phyloP scores from a whole-genome alignment of 2,797 vertebrate species.

The Poeciliopsis presidionis region DNA sequence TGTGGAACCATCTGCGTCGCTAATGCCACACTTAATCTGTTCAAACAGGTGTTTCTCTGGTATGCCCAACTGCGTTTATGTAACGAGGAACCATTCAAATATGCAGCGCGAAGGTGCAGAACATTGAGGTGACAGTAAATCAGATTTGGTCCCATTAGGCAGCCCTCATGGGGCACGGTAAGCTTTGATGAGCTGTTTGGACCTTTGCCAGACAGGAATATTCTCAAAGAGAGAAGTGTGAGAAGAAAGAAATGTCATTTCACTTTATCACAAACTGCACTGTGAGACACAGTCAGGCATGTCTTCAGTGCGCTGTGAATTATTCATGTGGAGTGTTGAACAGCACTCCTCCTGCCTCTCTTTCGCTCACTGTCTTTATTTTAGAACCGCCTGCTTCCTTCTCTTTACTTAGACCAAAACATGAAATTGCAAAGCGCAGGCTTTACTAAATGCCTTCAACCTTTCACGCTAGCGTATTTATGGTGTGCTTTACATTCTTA shows the following conservation, averaged over 20 bases:
- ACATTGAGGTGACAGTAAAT: conserved; percentile 61
- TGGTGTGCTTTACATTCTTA: conserved; percentile 6
- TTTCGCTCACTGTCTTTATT: conserved; percentile 25
- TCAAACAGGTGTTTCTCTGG: conserved; percentile 47
- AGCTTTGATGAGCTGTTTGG: conserved; percentile 67
- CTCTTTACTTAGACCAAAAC: conserved; percentile 27
- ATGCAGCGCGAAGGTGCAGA: conserved; percentile 28
- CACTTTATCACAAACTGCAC: conserved; percentile 55
- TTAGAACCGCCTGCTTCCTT: conserved; percentile 32
- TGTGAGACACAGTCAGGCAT: conserved; percentile 47
- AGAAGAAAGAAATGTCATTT: conserved; percentile 55
- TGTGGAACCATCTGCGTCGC: not conserved
- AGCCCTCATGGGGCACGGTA: conserved; percentile 30
- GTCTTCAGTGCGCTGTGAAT: conserved; percentile 51
- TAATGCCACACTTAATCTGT: conserved; percentile 34
- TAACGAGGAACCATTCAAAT: conserved; percentile 28
- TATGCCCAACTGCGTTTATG: conserved; percentile 33
- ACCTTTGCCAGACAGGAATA: conserved; percentile 40
- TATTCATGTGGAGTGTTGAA: conserved; percentile 58
- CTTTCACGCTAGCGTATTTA: not conserved
- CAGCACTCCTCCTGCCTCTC: conserved; percentile 22
- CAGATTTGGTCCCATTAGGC: conserved; percentile 56
- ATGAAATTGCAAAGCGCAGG: conserved; percentile 10
- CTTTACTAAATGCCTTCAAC: conserved; percentile 19
- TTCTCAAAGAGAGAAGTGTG: conserved; percentile 42